phyloP scores from a whole-genome alignment of 2,888 invertebrate genomes.

The Plebejus argus region DNA sequence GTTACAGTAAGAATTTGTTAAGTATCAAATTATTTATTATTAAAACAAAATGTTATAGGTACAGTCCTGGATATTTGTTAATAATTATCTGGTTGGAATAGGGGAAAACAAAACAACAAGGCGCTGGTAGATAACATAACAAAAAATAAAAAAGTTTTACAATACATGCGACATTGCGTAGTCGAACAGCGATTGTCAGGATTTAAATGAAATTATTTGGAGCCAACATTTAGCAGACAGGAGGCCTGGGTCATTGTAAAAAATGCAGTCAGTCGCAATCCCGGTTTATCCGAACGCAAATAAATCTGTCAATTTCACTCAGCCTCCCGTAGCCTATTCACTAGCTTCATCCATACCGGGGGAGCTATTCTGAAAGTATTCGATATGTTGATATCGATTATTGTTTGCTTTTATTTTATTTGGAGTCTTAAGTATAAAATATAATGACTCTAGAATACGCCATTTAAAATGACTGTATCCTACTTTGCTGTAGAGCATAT shows the following conservation, averaged over 20 bases:
- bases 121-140: not conserved
- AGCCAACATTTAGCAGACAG: constrained; percentile 41
- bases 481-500: too few relatives aligned
- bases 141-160: constrained; percentile 11
- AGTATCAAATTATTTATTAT: too few relatives aligned
- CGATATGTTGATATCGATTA: constrained; percentile 36
- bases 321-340: constrained; percentile 61
- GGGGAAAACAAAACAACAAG: not conserved
- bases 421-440: not conserved
- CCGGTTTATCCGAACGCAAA: constrained; percentile 71
- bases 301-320: constrained; percentile 80
- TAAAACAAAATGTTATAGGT: too few relatives aligned
- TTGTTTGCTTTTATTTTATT: not conserved
- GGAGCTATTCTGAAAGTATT: constrained; percentile 42
- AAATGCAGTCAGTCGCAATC: constrained; percentile 69
- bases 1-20: not conserved
- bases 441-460: too few relatives aligned
- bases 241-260: constrained; percentile 55
- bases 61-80: too few relatives aligned
- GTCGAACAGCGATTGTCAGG: constrained; percentile 42
- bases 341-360: constrained; percentile 43
- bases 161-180: constrained; percentile 16
- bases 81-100: not conserved
- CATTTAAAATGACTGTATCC: too few relatives aligned
- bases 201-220: constrained; percentile 49